phyloP scores from a whole-genome alignment of 2,888 invertebrate genomes.

The Chydorus sphaericus region DNA sequence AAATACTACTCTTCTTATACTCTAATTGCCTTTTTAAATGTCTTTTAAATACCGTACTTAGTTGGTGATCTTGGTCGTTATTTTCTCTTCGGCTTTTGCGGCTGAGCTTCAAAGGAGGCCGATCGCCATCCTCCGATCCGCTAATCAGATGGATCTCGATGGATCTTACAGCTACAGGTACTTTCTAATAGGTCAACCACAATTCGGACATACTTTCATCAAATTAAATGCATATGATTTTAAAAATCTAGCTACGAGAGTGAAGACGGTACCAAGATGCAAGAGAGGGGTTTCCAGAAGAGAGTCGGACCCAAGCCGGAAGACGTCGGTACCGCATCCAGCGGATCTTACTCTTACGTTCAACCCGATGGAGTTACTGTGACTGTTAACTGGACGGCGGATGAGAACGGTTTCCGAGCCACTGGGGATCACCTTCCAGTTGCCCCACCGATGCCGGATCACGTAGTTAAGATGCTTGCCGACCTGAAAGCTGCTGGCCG shows the following conservation, averaged over 20 bases:
- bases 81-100: too few relatives aligned
- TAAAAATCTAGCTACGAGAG: neutral
- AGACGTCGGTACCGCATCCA: conserved; percentile 26
- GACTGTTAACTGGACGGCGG: conserved; percentile 36
- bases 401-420: conserved; percentile 42
- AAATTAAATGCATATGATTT: too few relatives aligned
- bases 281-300: conserved; percentile 4
- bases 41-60: too few relatives aligned
- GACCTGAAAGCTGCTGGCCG: neutral
- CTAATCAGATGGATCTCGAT: conserved; percentile 9
- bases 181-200: neutral
- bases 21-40: too few relatives aligned
- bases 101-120: too few relatives aligned
- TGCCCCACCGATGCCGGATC: conserved; percentile 12
- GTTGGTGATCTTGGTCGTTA: too few relatives aligned
- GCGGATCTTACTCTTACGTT: conserved; percentile 35
- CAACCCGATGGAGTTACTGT: conserved; percentile 36
- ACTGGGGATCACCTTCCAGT: conserved; percentile 19
- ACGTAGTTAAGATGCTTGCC: neutral
- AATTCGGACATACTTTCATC: too few relatives aligned
- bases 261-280: neutral
- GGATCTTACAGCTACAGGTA: conserved; percentile 14
- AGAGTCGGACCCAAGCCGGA: conserved; percentile 8
- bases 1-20: too few relatives aligned
- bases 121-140: conserved; percentile 10